phyloP scores from a whole-genome alignment of 2,888 invertebrate genomes.

The Tinea semifulvella region DNA sequence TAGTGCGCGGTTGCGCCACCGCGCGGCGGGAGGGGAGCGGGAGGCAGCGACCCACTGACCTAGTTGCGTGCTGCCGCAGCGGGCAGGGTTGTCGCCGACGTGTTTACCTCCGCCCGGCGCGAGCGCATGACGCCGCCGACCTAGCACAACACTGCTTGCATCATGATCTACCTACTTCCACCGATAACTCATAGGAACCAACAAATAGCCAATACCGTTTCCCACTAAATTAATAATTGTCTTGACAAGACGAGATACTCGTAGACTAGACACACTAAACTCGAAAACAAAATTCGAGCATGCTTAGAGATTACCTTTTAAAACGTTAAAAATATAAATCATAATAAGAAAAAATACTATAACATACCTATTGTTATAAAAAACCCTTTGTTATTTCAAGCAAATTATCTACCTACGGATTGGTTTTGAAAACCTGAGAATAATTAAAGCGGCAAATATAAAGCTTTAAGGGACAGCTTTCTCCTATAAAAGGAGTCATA shows the following conservation, averaged over 20 bases:
- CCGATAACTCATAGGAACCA: constrained; percentile 15
- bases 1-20: constrained; percentile 69
- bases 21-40: constrained; percentile 66
- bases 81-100: constrained; percentile 64
- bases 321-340: no score
- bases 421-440: neutral
- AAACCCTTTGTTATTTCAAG: no score
- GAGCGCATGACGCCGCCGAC: constrained; percentile 14
- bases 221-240: no score
- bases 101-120: constrained; percentile 47
- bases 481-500: constrained; percentile 17
- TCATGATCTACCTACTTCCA: neutral
- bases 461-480: constrained; percentile 12
- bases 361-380: no score
- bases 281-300: no score
- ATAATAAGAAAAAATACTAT: no score
- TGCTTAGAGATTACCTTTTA: no score
- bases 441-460: neutral
- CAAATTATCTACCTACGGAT: no score
- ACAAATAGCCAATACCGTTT: constrained; percentile 14
- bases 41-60: constrained; percentile 31
- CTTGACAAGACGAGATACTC: no score
- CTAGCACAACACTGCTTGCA: constrained; percentile 14
- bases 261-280: no score
- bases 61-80: constrained; percentile 34